Evolutionary conservation across 2,888 invertebrate genomes (phyloP), one percentile per base, ranked within the genome.

Genomic region (Cremastinae sp.): DNA sequence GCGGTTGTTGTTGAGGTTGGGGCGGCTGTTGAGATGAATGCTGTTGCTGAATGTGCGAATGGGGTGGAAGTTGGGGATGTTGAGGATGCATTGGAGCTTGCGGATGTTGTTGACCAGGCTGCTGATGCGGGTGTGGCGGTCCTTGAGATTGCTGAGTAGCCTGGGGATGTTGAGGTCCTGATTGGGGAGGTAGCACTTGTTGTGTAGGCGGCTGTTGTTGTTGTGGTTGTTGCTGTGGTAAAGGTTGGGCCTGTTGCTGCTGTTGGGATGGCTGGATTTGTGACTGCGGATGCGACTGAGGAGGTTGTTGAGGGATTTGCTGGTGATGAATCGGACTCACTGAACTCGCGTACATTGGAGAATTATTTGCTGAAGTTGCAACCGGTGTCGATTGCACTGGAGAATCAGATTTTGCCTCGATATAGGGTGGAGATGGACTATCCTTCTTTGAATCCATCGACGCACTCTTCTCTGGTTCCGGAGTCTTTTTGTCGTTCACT

Each of bases 381-480:
- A 62, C 12, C 59, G 80, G 70, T 5, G 71, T 59, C 62, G 81
- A 80, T 71, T 81, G 80, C 2, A 75, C 12, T 1, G 83, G 69
- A 2, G 84, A 73, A 53, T 89, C 88, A 0, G 83, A 22, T 78
- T 89, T 89, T 35, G 66, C 74, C 61, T 89, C 89, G 4, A 59
- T 78, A 16, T 87, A 86, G 0, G 89, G 87, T 1, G 89, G 89
- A 0, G 89, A 88, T 4, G 86, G 84, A 59, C 82, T 86, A 65
- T 84, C 86, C 66, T 89, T 89, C 49, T 89, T 89, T 20, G 80
- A 56, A 56, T 88, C 88, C 20, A 74, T 78, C 1, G 68, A 10
- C 12, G 78, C 79, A 14, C 81, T 59, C 51, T 87, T 87, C 16
- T 89, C 89, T 3, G 78, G 66, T 14, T 84, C 86, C 22, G 80